phyloP scores from a whole-genome alignment of 2,888 invertebrate genomes.

The Melikaiella ostensackeni region DNA sequence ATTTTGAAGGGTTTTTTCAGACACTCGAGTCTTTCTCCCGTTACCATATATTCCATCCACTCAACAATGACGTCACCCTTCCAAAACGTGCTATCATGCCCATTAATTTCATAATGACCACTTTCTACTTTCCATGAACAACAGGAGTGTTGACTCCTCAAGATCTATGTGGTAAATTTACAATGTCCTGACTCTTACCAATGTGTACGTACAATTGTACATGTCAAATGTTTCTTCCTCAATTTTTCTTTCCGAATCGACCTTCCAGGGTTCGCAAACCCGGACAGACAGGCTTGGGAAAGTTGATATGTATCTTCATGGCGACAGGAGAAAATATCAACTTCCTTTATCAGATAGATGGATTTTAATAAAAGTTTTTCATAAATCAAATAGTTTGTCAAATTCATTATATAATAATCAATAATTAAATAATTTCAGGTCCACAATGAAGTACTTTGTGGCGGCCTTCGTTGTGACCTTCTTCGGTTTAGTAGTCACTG shows the following conservation, averaged over 20 bases:
- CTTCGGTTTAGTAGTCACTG: conserved; percentile 40
- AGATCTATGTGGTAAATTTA: conserved; percentile 27
- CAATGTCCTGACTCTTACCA: conserved; percentile 1
- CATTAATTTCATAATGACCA: conserved; percentile 70
- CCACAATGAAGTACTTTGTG: conserved; percentile 46
- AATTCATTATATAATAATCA: too few species aligned
- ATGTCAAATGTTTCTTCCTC: conserved; percentile 1
- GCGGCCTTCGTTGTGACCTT: conserved; percentile 41
- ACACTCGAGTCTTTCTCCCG: conserved; percentile 15
- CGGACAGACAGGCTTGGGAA: conserved; percentile 24
- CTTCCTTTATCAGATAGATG: background rate
- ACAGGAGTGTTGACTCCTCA: conserved; percentile 17
- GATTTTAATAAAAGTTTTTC: too few species aligned
- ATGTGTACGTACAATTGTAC: background rate
- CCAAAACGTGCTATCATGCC: conserved; percentile 56
- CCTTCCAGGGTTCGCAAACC: conserved; percentile 16
- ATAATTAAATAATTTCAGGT: conserved; percentile 32
- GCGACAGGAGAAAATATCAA: background rate
- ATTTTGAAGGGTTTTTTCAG: conserved; percentile 18
- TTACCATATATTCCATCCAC: conserved; percentile 6
- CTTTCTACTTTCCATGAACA: conserved; percentile 67
- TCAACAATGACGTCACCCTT: conserved; percentile 59
- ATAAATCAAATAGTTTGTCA: too few species aligned
- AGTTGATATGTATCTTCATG: conserved; percentile 19
- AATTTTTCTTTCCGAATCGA: conserved; percentile 17